Conservation (phyloP, 2,888 invertebrate genomes). For the Mesorhabditis belari region DNA sequence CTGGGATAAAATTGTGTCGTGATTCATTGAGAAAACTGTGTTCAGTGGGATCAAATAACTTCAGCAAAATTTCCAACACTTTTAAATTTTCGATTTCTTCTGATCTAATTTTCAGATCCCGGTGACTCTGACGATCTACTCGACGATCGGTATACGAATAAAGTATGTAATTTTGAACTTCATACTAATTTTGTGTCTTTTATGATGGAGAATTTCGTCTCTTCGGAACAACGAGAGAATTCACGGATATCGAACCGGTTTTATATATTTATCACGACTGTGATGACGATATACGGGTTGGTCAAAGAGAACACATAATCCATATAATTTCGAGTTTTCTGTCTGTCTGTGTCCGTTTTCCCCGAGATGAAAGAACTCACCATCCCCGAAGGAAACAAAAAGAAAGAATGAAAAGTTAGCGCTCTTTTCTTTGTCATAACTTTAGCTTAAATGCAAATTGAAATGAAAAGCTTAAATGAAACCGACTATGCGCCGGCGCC, state of each 20-base stretch:
- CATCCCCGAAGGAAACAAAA: too few species aligned
- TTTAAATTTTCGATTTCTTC: neutral
- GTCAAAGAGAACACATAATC: neutral
- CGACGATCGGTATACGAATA: conserved; percentile 29
- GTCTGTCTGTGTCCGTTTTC: too few species aligned
- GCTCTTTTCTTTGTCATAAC: too few species aligned
- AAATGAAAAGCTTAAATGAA: too few species aligned
- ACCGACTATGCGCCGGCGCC: too few species aligned
- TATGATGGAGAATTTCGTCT: conserved; percentile 17
- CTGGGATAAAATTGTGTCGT: too few species aligned
- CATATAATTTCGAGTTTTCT: too few species aligned
- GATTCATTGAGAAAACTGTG: too few species aligned
- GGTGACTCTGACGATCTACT: conserved; percentile 33
- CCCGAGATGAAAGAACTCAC: too few species aligned
- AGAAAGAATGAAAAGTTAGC: too few species aligned
- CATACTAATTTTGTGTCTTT: too few species aligned
- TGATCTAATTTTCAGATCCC: conserved; percentile 14
- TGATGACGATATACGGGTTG: conserved; percentile 32
- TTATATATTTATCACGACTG: conserved; percentile 37
- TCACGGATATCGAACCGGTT: conserved; percentile 33
- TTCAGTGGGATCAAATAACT: neutral
- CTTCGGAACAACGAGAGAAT: conserved; percentile 23
- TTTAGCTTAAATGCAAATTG: too few species aligned
- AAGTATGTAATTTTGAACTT: conserved; percentile 2
- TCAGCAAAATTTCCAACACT: neutral